A percentile compares a stretch with the other conserved stretches of the same genome.
Evolutionary conservation across 2,797 vertebrate species (phyloP).

Genomic region (Gephyroberyx darwinii): DNA sequence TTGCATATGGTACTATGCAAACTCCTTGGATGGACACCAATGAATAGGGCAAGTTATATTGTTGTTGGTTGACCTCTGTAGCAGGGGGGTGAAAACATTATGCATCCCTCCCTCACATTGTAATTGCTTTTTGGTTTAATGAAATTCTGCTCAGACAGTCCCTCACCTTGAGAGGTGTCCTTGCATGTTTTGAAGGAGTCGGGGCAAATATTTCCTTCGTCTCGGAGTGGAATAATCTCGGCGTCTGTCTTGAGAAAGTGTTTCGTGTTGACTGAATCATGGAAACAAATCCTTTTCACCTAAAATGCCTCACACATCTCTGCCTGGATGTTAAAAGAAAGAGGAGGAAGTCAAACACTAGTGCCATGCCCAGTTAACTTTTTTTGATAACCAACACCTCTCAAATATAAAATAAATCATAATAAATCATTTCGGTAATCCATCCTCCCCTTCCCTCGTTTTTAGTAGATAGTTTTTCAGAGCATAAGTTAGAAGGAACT

Average conservation of each 20-base stretch:
- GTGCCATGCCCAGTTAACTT: not conserved
- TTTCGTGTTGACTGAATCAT: slow-evolving; percentile 7
- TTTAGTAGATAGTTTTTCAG: too few relatives aligned
- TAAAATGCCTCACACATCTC: slow-evolving; percentile 9
- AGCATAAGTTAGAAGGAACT: too few relatives aligned
- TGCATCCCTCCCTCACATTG: slow-evolving; percentile 38
- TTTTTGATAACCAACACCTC: not conserved
- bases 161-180: slow-evolving; percentile 63
- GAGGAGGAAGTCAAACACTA: not conserved
- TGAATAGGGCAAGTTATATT: slow-evolving; percentile 49
- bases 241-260: not conserved
- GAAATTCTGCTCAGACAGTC: slow-evolving; percentile 61
- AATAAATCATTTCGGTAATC: too few relatives aligned
- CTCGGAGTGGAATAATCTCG: slow-evolving; percentile 38
- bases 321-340: not conserved
- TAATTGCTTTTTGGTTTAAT: slow-evolving; percentile 66
- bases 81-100: slow-evolving; percentile 39
- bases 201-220: slow-evolving; percentile 46
- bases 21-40: slow-evolving; percentile 61
- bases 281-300: slow-evolving; percentile 14
- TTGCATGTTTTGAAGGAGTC: slow-evolving; percentile 54
- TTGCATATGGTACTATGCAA: slow-evolving; percentile 2
- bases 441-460: too few relatives aligned
- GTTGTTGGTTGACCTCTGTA: slow-evolving; percentile 60
- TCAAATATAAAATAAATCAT: not conserved